Evolutionary conservation across 2,113 vertebrate genomes (phyloP).

Genomic region (Rousettus leschenaultii): DNA sequence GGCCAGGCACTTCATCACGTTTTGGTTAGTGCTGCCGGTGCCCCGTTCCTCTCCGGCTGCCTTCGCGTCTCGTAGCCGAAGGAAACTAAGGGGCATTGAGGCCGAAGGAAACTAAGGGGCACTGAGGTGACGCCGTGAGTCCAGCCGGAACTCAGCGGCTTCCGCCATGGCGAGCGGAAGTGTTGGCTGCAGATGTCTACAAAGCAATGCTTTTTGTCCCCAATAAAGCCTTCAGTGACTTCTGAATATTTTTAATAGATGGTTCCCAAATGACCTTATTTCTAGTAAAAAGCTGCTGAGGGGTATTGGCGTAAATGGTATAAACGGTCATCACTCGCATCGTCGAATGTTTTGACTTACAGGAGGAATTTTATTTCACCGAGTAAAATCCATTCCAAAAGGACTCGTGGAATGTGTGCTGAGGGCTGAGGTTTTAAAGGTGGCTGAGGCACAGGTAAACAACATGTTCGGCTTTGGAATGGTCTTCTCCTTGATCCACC

Average conservation of each 20-base stretch:
- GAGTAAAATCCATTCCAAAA: background rate
- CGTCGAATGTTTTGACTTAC: background rate
- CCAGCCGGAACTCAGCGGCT: accelerated
- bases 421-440: background rate
- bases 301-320: background rate
- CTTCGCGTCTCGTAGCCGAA: background rate
- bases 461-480: background rate
- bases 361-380: background rate
- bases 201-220: background rate
- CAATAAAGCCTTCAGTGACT: background rate
- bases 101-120: background rate
- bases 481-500: too few species aligned
- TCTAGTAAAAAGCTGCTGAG: background rate
- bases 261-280: background rate
- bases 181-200: background rate
- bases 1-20: background rate
- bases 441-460: background rate
- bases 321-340: background rate
- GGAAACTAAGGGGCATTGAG: accelerated
- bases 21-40: background rate
- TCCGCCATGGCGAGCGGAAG: accelerated
- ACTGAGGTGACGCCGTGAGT: accelerated
- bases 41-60: background rate
- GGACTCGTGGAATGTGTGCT: accelerated
- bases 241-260: background rate